phyloP scores from a whole-genome alignment of 1,140 invertebrate genomes.

The Ridgeia piscesae region DNA sequence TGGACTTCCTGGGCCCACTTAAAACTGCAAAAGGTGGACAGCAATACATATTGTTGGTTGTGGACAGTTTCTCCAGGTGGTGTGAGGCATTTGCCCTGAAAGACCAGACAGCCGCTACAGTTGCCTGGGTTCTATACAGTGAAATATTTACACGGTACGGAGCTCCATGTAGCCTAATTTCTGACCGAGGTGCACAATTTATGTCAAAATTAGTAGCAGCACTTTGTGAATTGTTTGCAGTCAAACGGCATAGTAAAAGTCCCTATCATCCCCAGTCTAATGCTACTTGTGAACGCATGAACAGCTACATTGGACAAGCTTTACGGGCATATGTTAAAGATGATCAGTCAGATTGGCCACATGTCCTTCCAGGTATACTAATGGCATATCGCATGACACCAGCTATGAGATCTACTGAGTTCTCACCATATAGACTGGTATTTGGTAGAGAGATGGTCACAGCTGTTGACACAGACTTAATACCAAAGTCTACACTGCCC shows the following conservation, averaged over 20 bases:
- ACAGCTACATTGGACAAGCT: background rate
- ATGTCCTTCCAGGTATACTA: too few species aligned
- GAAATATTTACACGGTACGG: conserved; percentile 35
- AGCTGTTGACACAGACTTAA: too few species aligned
- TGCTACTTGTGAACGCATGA: background rate
- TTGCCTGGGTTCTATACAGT: conserved; percentile 32
- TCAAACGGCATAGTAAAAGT: conserved; percentile 34
- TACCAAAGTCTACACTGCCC: too few species aligned
- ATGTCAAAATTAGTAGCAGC: conserved; percentile 34
- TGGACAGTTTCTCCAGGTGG: conserved; percentile 35
- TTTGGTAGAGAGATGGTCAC: too few species aligned
- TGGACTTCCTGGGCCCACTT: conserved; percentile 36
- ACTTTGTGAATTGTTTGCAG: conserved; percentile 35
- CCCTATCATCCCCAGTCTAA: conserved; percentile 32
- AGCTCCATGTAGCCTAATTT: conserved; percentile 29
- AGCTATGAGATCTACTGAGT: too few species aligned
- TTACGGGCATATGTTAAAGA: conserved; percentile 4
- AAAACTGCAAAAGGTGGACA: conserved; percentile 27
- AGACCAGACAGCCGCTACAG: conserved; percentile 30
- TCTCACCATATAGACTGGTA: too few species aligned
- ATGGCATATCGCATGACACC: too few species aligned
- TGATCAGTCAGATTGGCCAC: background rate
- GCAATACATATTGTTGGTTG: conserved; percentile 35
- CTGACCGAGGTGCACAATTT: conserved; percentile 36
- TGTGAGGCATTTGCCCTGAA: conserved; percentile 32